Conservation (phyloP, 2,888 invertebrate species). For the Aspidiotus destructor region DNA sequence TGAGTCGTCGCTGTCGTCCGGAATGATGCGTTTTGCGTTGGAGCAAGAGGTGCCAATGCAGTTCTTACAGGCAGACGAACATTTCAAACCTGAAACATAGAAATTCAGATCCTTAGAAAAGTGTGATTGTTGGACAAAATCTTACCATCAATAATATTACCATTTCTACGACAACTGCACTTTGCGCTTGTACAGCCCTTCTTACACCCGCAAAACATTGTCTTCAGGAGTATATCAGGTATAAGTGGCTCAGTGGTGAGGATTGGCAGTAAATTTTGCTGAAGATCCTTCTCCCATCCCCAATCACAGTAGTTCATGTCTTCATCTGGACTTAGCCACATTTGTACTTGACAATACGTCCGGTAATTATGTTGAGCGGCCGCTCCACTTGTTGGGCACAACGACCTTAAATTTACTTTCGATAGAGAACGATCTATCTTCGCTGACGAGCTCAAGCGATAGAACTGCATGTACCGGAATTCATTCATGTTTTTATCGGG, state of each 20-base stretch:
- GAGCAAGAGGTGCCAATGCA: neutral
- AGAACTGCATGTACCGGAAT: neutral
- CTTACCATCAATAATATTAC: conserved; percentile 1
- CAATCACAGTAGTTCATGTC: neutral
- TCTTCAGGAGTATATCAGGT: conserved; percentile 5
- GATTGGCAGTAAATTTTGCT: no score
- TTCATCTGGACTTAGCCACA: conserved; percentile 1
- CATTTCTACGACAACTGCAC: conserved; percentile 8
- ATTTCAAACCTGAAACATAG: conserved; percentile 6
- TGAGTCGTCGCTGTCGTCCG: neutral
- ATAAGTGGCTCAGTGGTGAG: conserved; percentile 5
- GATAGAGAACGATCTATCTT: neutral
- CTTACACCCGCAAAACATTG: conserved; percentile 1
- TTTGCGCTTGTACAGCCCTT: conserved; percentile 5
- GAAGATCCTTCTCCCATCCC: no score
- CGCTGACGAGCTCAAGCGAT: neutral
- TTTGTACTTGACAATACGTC: conserved; percentile 2
- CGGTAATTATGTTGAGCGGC: neutral
- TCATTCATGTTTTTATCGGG: neutral
- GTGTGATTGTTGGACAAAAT: no score
- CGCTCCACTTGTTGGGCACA: neutral
- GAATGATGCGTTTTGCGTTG: neutral
- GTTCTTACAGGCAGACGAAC: conserved; percentile 3
- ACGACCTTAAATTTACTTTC: neutral
- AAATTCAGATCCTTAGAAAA: conserved; percentile 6